Conservation (phyloP, 1,140 invertebrate species). For the Dufourea novaeangliae region DNA sequence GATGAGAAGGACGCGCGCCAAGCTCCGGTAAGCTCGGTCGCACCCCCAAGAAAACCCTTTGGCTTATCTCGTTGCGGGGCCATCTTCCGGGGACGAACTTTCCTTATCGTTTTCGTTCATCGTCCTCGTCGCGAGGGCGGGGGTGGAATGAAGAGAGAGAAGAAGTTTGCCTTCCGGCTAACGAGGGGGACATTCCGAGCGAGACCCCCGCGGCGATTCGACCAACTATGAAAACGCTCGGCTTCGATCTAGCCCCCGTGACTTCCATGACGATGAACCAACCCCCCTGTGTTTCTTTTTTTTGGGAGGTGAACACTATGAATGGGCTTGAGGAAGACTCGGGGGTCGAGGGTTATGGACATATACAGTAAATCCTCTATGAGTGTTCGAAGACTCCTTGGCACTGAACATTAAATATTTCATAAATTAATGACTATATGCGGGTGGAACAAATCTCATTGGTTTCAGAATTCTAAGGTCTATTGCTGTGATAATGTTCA, state of each 20-base stretch:
- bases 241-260: not conserved
- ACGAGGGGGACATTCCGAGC: constrained; percentile 59
- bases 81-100: constrained; percentile 50
- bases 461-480: too few species aligned
- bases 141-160: not conserved
- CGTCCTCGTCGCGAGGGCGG: constrained; percentile 48
- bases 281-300: not conserved
- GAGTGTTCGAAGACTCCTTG: too few species aligned
- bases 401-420: too few species aligned
- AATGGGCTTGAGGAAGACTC: not conserved
- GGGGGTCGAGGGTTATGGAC: not conserved
- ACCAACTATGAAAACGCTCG: constrained; percentile 54
- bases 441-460: too few species aligned
- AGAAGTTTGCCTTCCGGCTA: constrained; percentile 66
- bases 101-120: constrained; percentile 65
- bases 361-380: too few species aligned
- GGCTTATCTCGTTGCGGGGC: constrained; percentile 49
- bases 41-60: constrained; percentile 19
- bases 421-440: too few species aligned
- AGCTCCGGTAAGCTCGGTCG: constrained; percentile 42
- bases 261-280: constrained; percentile 8
- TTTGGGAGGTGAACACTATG: not conserved
- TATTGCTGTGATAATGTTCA: too few species aligned
- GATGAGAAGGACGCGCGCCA: not conserved
- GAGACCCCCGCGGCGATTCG: constrained; percentile 46